Conservation (phyloP, 2,797 vertebrate species). For the Falco biarmicus region DNA sequence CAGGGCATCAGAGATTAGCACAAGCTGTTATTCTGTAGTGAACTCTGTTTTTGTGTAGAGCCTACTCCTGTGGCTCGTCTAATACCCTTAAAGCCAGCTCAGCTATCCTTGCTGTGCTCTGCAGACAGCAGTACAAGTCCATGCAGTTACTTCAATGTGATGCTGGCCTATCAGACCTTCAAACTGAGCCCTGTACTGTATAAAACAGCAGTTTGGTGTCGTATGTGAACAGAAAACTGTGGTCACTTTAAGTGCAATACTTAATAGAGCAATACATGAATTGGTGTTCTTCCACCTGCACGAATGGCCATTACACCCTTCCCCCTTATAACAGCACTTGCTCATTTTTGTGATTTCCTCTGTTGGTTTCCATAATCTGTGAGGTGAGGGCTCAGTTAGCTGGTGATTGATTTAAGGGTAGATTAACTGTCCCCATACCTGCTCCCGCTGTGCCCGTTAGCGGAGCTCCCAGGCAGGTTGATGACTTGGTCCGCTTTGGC, state of each 20-base stretch:
- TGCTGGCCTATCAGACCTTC: not conserved
- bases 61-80: not conserved
- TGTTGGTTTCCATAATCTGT: not conserved
- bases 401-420: not conserved
- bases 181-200: fast-evolving
- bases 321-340: not conserved
- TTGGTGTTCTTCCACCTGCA: not conserved
- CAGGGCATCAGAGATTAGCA: not conserved
- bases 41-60: not conserved
- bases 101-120: not conserved
- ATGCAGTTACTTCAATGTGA: not conserved
- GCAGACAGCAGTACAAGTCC: not conserved
- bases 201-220: not conserved
- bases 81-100: not conserved
- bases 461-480: not conserved
- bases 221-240: not conserved
- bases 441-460: not conserved
- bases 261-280: not conserved
- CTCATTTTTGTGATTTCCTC: not conserved
- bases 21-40: not conserved
- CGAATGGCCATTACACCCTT: not conserved
- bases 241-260: not conserved
- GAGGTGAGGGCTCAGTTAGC: not conserved
- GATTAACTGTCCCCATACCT: not conserved
- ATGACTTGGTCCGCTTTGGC: not conserved